phyloP scores from a whole-genome alignment of 2,797 vertebrate genomes.

The Characodon lateralis region DNA sequence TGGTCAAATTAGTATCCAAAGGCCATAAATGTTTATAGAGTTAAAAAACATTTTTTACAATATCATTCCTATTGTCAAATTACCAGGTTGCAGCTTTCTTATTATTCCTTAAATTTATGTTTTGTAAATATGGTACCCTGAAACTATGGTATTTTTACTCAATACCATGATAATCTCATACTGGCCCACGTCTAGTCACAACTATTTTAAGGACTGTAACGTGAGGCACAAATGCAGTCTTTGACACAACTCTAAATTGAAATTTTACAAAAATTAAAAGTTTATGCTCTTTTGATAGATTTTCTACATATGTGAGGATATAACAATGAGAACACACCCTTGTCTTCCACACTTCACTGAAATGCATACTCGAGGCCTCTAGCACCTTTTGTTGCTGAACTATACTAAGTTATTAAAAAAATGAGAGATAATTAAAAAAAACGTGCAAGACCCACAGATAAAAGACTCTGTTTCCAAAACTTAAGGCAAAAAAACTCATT shows the following conservation, averaged over 20 bases:
- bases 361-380: slow-evolving; percentile 75
- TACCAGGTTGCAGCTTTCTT: not conserved
- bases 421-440: not conserved
- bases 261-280: not conserved
- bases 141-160: not conserved
- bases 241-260: not conserved
- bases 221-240: slow-evolving; percentile 8
- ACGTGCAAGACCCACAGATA: slow-evolving; percentile 81
- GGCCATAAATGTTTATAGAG: too few species aligned
- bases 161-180: not conserved
- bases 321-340: slow-evolving; percentile 64
- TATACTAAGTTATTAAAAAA: slow-evolving; percentile 64
- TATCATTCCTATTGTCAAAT: not conserved
- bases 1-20: not conserved
- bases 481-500: slow-evolving; percentile 85
- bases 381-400: slow-evolving; percentile 79
- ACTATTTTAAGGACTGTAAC: not conserved
- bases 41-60: not conserved
- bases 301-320: slow-evolving; percentile 31
- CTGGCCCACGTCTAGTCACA: not conserved
- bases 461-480: slow-evolving; percentile 82
- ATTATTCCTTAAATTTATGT: too few species aligned
- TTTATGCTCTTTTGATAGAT: not conserved
- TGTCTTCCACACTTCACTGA: slow-evolving; percentile 68
- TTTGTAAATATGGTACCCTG: not conserved